Evolutionary conservation across 1,140 invertebrate genomes (phyloP).

Genomic region (Colletes gigas): DNA sequence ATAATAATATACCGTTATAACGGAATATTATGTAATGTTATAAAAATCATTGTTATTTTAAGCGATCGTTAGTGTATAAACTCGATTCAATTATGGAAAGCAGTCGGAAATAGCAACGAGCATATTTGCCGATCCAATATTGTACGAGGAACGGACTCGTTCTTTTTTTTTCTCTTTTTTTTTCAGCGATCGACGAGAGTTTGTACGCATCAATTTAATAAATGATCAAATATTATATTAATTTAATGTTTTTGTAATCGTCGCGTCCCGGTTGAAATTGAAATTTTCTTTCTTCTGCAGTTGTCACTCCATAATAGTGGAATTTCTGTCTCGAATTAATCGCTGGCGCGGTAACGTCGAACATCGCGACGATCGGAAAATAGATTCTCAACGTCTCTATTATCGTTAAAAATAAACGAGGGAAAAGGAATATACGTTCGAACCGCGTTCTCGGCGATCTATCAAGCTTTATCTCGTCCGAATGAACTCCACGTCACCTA

Average conservation of each 20-base stretch:
- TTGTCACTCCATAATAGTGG: neutral
- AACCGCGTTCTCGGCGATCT: constrained; percentile 3
- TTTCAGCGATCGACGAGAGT: neutral
- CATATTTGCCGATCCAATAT: neutral
- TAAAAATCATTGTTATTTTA: constrained; percentile 14
- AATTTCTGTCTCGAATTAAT: too few relatives aligned
- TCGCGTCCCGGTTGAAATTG: constrained; percentile 3
- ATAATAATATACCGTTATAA: neutral
- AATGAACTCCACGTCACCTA: neutral
- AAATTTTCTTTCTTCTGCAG: constrained; percentile 31
- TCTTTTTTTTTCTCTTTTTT: neutral
- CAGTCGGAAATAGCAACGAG: neutral
- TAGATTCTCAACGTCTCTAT: too few relatives aligned
- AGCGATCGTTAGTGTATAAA: neutral
- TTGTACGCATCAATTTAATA: constrained; percentile 26
- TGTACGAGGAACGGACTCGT: neutral
- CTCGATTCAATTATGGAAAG: neutral
- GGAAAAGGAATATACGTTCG: neutral
- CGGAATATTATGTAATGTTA: neutral
- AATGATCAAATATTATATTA: constrained; percentile 34
- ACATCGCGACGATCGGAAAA: too few relatives aligned
- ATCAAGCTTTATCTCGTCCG: neutral
- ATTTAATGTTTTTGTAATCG: constrained; percentile 8
- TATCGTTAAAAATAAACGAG: neutral
- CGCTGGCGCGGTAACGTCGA: too few relatives aligned